phyloP scores from a whole-genome alignment of 1,140 invertebrate species.

The Bombus pyrosoma region DNA sequence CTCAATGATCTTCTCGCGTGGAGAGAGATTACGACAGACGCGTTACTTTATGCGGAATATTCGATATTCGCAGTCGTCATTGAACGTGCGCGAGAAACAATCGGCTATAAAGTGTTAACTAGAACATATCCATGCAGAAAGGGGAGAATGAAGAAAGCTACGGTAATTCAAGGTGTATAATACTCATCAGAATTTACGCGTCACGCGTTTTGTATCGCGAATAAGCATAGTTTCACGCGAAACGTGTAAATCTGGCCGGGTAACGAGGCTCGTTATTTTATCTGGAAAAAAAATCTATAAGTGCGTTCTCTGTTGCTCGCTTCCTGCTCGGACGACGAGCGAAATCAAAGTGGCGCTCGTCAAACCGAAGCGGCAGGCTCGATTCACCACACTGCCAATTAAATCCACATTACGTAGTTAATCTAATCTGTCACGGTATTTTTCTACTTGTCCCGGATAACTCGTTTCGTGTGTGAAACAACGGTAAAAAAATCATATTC shows the following conservation, averaged over 20 bases:
- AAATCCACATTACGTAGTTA: conserved; percentile 41
- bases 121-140: background rate
- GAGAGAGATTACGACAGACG: background rate
- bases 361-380: conserved; percentile 35
- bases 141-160: background rate
- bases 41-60: background rate
- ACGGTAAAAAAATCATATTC: background rate
- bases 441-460: conserved; percentile 15
- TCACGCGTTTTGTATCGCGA: background rate
- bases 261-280: conserved; percentile 46
- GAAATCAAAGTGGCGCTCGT: conserved; percentile 30
- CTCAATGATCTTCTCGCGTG: background rate
- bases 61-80: background rate
- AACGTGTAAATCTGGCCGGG: conserved; percentile 24
- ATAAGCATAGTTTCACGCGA: background rate
- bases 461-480: background rate
- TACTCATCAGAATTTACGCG: background rate
- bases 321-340: conserved; percentile 26
- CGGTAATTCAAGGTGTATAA: background rate
- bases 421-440: conserved; percentile 51
- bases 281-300: conserved; percentile 48
- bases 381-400: conserved; percentile 48
- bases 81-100: background rate
- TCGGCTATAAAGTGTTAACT: conserved; percentile 4
- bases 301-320: background rate